Base-by-base conservation (phyloP, 1,140 invertebrate genomes). In the Temnothorax longispinosus region DNA sequence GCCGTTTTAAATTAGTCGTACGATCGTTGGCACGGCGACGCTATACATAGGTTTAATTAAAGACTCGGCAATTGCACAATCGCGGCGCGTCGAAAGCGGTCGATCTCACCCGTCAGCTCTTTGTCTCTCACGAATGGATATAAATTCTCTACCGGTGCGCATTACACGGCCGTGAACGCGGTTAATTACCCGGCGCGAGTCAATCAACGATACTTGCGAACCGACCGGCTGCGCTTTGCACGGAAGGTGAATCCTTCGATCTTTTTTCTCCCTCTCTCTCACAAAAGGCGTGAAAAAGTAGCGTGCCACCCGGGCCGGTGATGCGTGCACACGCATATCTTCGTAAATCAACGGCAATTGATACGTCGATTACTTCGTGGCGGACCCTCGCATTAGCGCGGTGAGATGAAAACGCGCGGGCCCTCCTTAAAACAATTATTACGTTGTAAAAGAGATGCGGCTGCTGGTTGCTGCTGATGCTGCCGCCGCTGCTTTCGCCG, bases 281-380 rank as follows among this genome's bases (percentile, higher is more conserved):
- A 3, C 15, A n/a, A n/a, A 71, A 81, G 50, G 50, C 65, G 38
- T 32, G 38, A 65, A 78, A 65, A 78, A 78, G 58, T 78, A 47
- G 76, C 41, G 60, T 64, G 75, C 75, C 38, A 77, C 41, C 56
- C 58, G 56, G 62, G n/a, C 8, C 38, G 56, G 32, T 41, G 38
- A 64, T 77, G 56, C 77, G 64, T 56, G 65, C 65, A 27, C 78
- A 56, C 65, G 38, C 78, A 58, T 54, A 71, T 81, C 78, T 81
- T 81, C 50, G 78, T 72, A 71, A 81, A 81, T 81, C 78, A 81
- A 81, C 78, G 65, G 78, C 78, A 81, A 72, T 72, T 81, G 78
- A 81, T 81, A 58, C 50, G 78, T 41, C 78, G 78, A 81, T 81
- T 81, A 81, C 50, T 21, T 11, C 18, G 27, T 32, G 77, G 64